Conservation (phyloP, 2,888 invertebrate species). For the Heterodera filipjevi region DNA sequence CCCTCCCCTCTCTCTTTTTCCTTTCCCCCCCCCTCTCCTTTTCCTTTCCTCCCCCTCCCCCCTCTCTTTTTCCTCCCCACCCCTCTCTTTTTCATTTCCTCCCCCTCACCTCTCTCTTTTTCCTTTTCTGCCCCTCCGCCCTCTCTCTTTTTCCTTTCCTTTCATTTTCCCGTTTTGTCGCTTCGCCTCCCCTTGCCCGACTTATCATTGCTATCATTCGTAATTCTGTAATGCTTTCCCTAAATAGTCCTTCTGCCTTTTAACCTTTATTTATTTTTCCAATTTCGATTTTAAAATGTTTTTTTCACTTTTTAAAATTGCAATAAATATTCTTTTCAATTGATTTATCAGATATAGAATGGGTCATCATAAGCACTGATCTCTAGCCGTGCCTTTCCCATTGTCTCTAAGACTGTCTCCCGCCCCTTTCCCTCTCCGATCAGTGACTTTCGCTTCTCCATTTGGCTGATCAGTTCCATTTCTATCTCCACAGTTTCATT, state of each 20-base stretch:
- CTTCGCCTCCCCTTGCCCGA: background rate
- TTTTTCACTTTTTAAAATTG: background rate
- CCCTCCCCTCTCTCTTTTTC: background rate
- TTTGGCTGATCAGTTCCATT: background rate
- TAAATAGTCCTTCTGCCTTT: background rate
- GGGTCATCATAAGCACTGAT: slow-evolving; percentile 25
- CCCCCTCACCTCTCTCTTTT: background rate
- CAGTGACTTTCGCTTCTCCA: background rate
- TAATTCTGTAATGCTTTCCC: background rate
- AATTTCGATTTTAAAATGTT: background rate
- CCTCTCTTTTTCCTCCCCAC: background rate
- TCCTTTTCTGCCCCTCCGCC: background rate
- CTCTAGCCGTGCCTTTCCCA: slow-evolving; percentile 14
- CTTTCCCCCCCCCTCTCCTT: no score
- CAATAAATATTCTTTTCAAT: background rate
- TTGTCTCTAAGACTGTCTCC: background rate
- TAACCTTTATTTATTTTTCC: background rate
- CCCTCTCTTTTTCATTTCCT: background rate
- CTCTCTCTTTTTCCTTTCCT: background rate
- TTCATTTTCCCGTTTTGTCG: no score
- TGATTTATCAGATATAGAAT: slow-evolving; percentile 15
- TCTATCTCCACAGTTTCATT: background rate
- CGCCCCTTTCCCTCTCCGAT: background rate
- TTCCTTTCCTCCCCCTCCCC: background rate
- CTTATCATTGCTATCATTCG: background rate